Evolutionary conservation across 2,113 vertebrate genomes (phyloP), one percentile per base, ranked within the genome.

Genomic region (Paramisgurnus dabryanus): DNA sequence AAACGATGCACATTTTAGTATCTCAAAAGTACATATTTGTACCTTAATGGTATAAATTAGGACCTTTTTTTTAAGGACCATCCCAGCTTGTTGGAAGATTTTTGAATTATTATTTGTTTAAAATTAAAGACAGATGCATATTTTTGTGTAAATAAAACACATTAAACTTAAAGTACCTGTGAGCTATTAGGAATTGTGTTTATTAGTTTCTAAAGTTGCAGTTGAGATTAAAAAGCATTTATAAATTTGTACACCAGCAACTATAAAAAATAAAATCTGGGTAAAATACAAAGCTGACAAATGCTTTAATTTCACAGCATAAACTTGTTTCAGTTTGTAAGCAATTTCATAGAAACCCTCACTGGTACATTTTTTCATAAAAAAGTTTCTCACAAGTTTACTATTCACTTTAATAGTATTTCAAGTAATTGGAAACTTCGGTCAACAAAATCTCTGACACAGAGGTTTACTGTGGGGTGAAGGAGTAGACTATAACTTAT

Each of bases 221-320:
- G 47, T 53, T 57, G 53, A 58, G 17, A 8, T 58, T 8, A 18
- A 58, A 71, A 5, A 55, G 15, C 13, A 10, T 55, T 71, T 71
- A 55, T 40, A 22, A 6, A 9, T 53, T 34, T 70, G 49, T 49
- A 11, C 18, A 12, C 0, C 43, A 22, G 67, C 4, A 39, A 70
- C 3, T 9, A 27, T 27, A 18, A 13, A 22, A 7, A 68, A 22
- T 4, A 68, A 68, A 15, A 27, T 27, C 18, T 12, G 11, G 22
- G 12, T 49, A 4, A 11, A 69, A 11, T 50, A 69, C 66, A 58
- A 50, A 12, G 45, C 55, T 64, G 64, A 68, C 17, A 10, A 49
- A 68, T 61, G 11, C 45, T 81, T 53, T 67, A 15, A 60, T 58
- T 58, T 80, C 53, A 47, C 27, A 22, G 11, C 17, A 13, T 47